These are phyloP conservation scores for Nesoenas mayeri DNA, from an alignment of 2,113 vertebrate species.

Conservation along the genomic window DNA sequence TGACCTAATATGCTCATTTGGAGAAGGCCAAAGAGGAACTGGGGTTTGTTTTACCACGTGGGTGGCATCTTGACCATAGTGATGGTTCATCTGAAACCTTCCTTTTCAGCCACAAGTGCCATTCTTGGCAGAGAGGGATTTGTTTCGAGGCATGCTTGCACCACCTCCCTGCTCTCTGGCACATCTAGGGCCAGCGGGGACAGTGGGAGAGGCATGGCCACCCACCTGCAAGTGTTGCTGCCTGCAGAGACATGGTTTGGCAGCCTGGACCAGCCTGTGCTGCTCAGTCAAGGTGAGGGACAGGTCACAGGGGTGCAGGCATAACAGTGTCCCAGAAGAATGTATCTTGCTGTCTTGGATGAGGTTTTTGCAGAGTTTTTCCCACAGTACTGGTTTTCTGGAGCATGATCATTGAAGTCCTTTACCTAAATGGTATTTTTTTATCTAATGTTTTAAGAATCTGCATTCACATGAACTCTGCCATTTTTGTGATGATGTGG, in stretches of 20 bases:
- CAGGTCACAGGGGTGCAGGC: too few species aligned
- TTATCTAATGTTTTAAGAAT: neutral
- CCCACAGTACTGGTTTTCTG: neutral
- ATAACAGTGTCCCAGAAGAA: neutral
- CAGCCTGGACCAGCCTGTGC: neutral
- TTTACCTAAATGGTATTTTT: neutral
- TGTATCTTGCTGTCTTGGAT: neutral
- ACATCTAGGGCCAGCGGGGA: neutral
- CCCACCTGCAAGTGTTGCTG: neutral
- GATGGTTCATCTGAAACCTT: neutral
- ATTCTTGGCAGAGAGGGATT: neutral
- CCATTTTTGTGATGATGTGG: neutral
- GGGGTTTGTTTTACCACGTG: neutral
- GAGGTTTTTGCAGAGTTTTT: neutral
- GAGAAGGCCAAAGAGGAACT: constrained; percentile 52
- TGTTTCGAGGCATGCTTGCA: neutral
- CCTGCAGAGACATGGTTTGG: neutral
- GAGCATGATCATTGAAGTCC: neutral
- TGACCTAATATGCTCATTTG: neutral
- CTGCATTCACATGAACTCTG: neutral
- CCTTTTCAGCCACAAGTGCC: neutral
- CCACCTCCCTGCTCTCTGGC: neutral
- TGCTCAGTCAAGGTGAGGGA: neutral
- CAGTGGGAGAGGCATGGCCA: accelerated
- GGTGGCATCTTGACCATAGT: neutral